Evolutionary conservation across 1,140 invertebrate species (phyloP).

Genomic region (Diprion similis): DNA sequence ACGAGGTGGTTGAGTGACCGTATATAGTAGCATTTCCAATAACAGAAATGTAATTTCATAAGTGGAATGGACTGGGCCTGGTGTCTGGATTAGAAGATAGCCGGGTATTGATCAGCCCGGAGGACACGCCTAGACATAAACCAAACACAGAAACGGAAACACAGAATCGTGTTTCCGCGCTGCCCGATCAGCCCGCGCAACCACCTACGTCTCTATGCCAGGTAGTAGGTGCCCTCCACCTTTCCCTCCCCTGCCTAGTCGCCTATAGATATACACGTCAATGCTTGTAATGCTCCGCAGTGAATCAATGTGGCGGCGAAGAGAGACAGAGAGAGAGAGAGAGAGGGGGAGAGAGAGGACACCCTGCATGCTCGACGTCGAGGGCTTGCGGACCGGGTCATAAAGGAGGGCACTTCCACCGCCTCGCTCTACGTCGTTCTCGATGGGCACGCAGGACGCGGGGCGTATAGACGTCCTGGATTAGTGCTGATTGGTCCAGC

Average conservation of each 20-base stretch:
- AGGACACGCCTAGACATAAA: constrained; percentile 5
- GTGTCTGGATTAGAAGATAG: constrained; percentile 7
- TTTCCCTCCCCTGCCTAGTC: background rate
- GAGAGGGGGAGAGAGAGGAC: no score
- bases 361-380: no score
- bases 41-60: constrained; percentile 8
- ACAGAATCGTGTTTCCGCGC: background rate
- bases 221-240: background rate
- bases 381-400: background rate
- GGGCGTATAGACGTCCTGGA: constrained; percentile 14
- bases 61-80: constrained; percentile 1
- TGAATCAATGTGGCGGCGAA: constrained; percentile 2
- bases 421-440: background rate
- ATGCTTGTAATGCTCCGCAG: background rate
- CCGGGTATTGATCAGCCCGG: constrained; percentile 5
- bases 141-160: background rate
- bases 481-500: constrained; percentile 29
- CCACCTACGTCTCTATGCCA: background rate
- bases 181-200: background rate
- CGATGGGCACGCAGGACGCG: background rate
- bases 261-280: constrained; percentile 1
- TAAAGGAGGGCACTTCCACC: constrained; percentile 1
- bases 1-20: background rate
- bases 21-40: background rate
- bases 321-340: no score